phyloP scores from a whole-genome alignment of 2,888 invertebrate genomes.

The Nudaria mundana region DNA sequence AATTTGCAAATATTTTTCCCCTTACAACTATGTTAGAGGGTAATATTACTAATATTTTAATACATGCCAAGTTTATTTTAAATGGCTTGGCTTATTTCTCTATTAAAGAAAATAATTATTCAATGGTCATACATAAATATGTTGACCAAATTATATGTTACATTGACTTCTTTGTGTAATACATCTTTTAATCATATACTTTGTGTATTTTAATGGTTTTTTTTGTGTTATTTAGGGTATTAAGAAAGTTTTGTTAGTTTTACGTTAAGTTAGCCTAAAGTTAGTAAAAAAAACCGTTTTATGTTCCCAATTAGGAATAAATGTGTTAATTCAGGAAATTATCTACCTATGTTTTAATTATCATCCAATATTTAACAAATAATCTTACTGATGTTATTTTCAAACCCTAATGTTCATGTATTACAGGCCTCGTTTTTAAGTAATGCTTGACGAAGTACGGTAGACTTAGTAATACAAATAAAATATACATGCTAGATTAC shows the following conservation, averaged over 20 bases:
- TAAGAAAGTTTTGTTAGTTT: too few relatives aligned
- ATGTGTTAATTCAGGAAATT: too few relatives aligned
- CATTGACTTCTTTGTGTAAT: neutral
- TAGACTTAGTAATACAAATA: constrained; percentile 21
- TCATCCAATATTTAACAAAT: neutral
- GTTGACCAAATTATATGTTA: constrained; percentile 1
- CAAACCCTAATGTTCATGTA: neutral
- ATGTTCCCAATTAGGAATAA: too few relatives aligned
- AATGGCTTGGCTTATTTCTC: neutral
- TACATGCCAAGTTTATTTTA: neutral
- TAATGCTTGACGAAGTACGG: neutral
- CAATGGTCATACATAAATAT: too few relatives aligned
- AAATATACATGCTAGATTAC: constrained; percentile 19
- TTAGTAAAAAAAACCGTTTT: too few relatives aligned
- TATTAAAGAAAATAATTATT: neutral
- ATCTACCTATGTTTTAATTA: neutral
- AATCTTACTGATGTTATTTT: too few relatives aligned
- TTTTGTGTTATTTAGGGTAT: neutral
- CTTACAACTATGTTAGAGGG: too few relatives aligned
- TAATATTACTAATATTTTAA: too few relatives aligned
- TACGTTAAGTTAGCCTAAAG: too few relatives aligned
- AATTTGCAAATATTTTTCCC: too few relatives aligned
- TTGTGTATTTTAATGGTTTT: neutral
- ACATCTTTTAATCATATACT: neutral
- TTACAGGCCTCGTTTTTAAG: neutral